These are phyloP conservation scores for Schizaphis graminum DNA, from an alignment of 2,888 invertebrate genomes.

Conservation along the genomic window DNA sequence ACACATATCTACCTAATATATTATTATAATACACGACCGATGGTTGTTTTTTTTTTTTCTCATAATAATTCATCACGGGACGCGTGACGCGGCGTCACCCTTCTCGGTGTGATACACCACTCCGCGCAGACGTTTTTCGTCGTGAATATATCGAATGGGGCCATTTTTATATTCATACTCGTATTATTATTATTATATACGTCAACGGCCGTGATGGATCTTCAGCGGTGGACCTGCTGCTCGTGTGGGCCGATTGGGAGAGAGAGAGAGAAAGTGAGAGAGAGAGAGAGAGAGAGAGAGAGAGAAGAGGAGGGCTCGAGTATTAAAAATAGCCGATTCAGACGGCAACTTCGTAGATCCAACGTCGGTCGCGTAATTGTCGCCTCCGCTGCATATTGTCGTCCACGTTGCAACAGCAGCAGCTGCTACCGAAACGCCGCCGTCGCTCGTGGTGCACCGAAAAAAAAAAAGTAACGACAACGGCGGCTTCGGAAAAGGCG, in stretches of 20 bases:
- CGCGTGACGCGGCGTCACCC: not conserved
- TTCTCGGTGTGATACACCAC: not conserved
- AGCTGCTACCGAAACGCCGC: conserved; percentile 1
- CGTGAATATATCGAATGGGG: not conserved
- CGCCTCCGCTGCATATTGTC: not conserved
- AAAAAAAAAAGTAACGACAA: conserved; percentile 37
- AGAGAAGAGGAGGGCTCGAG: not conserved
- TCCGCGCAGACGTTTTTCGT: not conserved
- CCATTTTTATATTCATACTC: conserved; percentile 11
- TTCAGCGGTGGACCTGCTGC: not conserved
- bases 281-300: not conserved
- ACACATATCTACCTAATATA: not conserved
- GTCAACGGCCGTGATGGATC: conserved; percentile 47
- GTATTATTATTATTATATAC: not conserved
- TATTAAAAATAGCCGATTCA: conserved; percentile 59
- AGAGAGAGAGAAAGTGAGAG: not conserved
- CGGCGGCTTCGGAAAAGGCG: not conserved
- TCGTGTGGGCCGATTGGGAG: not conserved
- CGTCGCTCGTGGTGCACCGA: conserved; percentile 25
- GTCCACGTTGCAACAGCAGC: not conserved
- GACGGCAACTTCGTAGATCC: not conserved
- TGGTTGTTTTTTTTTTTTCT: not conserved
- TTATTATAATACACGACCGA: not conserved
- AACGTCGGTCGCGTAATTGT: not conserved
- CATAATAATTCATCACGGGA: not conserved